A percentile compares a stretch with the other conserved stretches of the same genome.
These are phyloP conservation scores for Rhegmatorhina hoffmannsi DNA, from an alignment of 2,113 vertebrate genomes.

Conservation along the genomic window DNA sequence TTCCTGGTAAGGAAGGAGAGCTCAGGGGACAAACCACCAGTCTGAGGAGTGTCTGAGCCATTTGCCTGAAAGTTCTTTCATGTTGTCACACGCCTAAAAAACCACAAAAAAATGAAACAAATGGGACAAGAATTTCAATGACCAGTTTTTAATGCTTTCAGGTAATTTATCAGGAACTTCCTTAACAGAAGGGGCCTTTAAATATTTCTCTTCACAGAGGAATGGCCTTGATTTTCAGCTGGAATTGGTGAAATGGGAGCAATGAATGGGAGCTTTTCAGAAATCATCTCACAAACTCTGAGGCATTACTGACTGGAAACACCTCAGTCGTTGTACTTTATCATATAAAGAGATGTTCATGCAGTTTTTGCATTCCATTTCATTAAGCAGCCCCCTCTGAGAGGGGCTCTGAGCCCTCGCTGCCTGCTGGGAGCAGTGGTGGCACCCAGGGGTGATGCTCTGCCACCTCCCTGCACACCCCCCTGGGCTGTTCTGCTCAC, in stretches of 20 bases:
- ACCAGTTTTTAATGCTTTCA: background rate
- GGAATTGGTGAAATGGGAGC: background rate
- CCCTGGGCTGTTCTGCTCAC: too few species aligned
- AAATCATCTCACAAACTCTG: background rate
- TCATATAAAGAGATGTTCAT: accelerated
- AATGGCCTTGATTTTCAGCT: background rate
- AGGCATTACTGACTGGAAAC: background rate
- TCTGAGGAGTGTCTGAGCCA: background rate
- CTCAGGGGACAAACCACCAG: background rate
- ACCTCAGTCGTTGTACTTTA: background rate
- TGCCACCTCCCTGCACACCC: background rate
- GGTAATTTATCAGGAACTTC: background rate
- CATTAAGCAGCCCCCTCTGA: background rate
- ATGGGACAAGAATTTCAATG: background rate
- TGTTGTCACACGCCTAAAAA: background rate
- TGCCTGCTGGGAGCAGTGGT: too few species aligned
- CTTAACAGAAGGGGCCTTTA: background rate
- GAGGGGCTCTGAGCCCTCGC: background rate
- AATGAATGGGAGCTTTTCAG: background rate
- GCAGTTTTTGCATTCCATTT: background rate
- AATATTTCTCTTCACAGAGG: background rate
- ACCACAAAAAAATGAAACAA: background rate
- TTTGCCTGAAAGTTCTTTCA: background rate
- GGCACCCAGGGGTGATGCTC: background rate
- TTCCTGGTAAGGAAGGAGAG: background rate